Conservation (phyloP, 2,888 invertebrate species). For the Aleiodes testaceus region DNA sequence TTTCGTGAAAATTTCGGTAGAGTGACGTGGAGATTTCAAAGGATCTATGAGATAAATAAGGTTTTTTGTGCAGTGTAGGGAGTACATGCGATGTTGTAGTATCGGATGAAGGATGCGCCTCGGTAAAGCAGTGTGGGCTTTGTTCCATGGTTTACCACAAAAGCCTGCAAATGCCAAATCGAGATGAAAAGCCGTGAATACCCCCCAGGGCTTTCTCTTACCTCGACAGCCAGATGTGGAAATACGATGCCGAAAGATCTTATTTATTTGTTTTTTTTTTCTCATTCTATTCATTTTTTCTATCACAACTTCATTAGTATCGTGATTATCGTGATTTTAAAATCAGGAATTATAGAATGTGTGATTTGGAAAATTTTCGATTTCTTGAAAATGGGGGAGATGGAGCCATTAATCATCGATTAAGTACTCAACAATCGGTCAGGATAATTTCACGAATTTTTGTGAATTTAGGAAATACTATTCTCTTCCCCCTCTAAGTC, state of each 20-base stretch:
- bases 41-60: constrained; percentile 26
- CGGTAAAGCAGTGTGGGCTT: constrained; percentile 46
- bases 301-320: not conserved
- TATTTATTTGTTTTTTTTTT: constrained; percentile 46
- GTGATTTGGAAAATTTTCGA: constrained; percentile 26
- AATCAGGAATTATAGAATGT: constrained; percentile 10
- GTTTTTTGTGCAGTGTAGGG: constrained; percentile 40
- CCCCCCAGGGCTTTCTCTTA: constrained; percentile 32
- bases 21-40: constrained; percentile 24
- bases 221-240: constrained; percentile 65
- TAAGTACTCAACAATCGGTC: constrained; percentile 69
- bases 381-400: constrained; percentile 31
- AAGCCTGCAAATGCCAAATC: constrained; percentile 70
- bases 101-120: constrained; percentile 14
- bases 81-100: constrained; percentile 11
- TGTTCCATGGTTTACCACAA: constrained; percentile 70
- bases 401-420: constrained; percentile 71
- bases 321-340: not conserved
- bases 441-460: constrained; percentile 71
- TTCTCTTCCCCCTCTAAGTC: constrained; percentile 27
- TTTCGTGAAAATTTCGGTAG: too few species aligned
- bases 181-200: constrained; percentile 64
- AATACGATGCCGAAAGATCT: constrained; percentile 65
- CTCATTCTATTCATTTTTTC: constrained; percentile 16
- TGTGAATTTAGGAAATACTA: constrained; percentile 67